These are phyloP conservation scores for Thunnus albacares DNA, from an alignment of 2,797 vertebrate species.

Conservation along the genomic window DNA sequence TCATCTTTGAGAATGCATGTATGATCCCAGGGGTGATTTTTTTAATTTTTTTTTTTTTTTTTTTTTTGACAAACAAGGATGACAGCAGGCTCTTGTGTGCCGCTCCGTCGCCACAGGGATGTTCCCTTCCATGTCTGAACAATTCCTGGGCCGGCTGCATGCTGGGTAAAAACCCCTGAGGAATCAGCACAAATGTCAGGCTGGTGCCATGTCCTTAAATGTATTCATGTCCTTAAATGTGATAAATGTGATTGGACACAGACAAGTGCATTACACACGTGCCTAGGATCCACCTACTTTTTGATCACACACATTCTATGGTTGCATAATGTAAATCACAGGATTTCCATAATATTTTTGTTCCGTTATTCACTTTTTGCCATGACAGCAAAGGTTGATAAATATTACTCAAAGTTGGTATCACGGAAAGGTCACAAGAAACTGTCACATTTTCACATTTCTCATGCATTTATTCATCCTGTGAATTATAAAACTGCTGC, in stretches of 20 bases:
- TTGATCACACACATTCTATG: neutral
- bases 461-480: constrained; percentile 12
- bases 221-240: neutral
- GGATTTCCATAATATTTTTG: neutral
- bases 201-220: constrained; percentile 58
- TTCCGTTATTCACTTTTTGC: neutral
- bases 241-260: constrained; percentile 64
- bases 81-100: constrained; percentile 41
- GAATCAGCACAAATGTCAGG: constrained; percentile 69
- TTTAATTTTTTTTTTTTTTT: neutral
- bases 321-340: neutral
- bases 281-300: neutral
- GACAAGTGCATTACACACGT: constrained; percentile 12
- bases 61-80: constrained; percentile 29
- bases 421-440: constrained; percentile 29
- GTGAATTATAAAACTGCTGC: constrained; percentile 40
- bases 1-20: constrained; percentile 25
- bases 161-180: constrained; percentile 56
- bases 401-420: neutral
- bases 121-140: constrained; percentile 64
- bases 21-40: constrained; percentile 20
- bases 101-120: constrained; percentile 59
- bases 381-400: neutral
- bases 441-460: constrained; percentile 25
- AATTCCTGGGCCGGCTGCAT: constrained; percentile 41